Evolutionary conservation across 2,113 vertebrate genomes (phyloP), one percentile per base, ranked within the genome.

Genomic region (Dermatemys mawii): DNA sequence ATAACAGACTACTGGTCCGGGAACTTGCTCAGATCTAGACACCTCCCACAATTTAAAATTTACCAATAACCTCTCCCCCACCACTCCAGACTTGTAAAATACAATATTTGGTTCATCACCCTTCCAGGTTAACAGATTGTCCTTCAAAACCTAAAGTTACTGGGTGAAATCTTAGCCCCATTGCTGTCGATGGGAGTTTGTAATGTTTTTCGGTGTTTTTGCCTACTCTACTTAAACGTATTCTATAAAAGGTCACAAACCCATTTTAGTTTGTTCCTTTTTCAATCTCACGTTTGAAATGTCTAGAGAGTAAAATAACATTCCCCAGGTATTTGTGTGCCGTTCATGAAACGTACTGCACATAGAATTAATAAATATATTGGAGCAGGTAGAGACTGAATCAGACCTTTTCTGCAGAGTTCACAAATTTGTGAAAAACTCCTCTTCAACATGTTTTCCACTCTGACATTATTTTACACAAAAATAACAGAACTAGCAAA

Each of bases 401-500:
- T 76, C 73, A 46, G 26, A 29, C 11, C 38, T 75, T 41, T 75
- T 75, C 41, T 41, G 24, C 70, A 44, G 95, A 96, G 97, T 96
- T 95, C 86, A 94, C 94, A 92, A 93, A 96, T 96, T 97, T 97
- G 94, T 93, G 97, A 97, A 97, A 97, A 96, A 96, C 96, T 96
- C 95, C 95, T 96, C 78, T 96, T 84, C 95, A 95, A 93, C 84
- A 93, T 96, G n/a, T 41, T 32, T 90, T 95, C 92, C 94, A 78
- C 17, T 82, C 82, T 70, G 85, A 87, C 7, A 89, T 60, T 50
- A 51, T 63, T 60, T 38, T 13, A 2, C 14, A n/a, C 92, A 93
- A 93, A 95, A 94, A 93, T 90, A 97, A 46, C 91, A 78, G 79
- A 78, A 93, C 83, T 67, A 78, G 27, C 54, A 51, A 53, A 67